phyloP scores from a whole-genome alignment of 2,797 vertebrate species.

The Poecilia picta region DNA sequence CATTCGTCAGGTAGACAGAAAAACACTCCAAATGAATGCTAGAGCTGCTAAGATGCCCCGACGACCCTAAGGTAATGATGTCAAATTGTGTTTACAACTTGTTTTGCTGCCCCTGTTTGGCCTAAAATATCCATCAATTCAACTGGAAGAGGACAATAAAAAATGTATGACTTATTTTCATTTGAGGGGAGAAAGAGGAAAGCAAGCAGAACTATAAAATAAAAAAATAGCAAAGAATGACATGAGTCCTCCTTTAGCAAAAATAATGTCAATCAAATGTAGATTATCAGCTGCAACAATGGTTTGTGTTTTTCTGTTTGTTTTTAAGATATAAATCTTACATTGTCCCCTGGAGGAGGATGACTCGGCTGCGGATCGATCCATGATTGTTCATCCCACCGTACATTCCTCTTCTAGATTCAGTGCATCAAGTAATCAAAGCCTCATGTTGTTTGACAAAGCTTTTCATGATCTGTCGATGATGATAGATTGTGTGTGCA shows the following conservation, averaged over 20 bases:
- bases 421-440: conserved; percentile 15
- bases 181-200: not conserved
- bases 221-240: not conserved
- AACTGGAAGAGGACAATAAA: conserved; percentile 8
- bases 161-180: conserved; percentile 7
- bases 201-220: conserved; percentile 5
- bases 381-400: not conserved
- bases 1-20: conserved; percentile 21
- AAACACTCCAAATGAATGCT: conserved; percentile 20
- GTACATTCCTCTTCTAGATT: conserved; percentile 1
- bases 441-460: conserved; percentile 11
- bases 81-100: conserved; percentile 39
- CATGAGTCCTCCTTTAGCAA: not conserved
- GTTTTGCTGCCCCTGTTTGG: conserved; percentile 7
- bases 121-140: conserved; percentile 23
- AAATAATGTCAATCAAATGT: conserved; percentile 8
- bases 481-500: conserved; percentile 5
- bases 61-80: conserved; percentile 28
- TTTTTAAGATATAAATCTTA: conserved; percentile 1
- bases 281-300: conserved; percentile 8
- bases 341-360: not conserved
- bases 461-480: conserved; percentile 5
- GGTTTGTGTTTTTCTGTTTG: conserved; percentile 8
- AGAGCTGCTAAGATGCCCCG: conserved; percentile 9
- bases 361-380: not conserved